Conservation (phyloP, 2,113 vertebrate species). For the Trichechus manatus region DNA sequence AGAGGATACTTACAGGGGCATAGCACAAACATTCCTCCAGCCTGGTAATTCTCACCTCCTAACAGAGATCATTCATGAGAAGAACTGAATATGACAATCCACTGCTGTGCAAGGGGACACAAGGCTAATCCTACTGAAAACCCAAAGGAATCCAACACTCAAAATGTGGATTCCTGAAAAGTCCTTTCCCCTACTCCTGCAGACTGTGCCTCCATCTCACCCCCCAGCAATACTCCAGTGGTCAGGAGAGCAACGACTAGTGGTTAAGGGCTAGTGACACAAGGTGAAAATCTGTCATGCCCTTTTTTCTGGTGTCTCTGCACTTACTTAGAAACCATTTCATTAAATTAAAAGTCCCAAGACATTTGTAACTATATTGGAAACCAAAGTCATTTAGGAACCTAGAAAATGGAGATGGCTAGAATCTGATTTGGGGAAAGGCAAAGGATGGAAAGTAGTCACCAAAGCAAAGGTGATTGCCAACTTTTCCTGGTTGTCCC, state of each 20-base stretch:
- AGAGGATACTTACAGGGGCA: background rate
- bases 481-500: background rate
- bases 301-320: conserved; percentile 50
- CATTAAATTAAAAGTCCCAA: conserved; percentile 63
- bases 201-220: background rate
- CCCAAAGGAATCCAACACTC: background rate
- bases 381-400: conserved; percentile 77
- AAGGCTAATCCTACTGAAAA: conserved; percentile 14
- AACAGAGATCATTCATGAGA: background rate
- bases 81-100: conserved; percentile 26
- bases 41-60: background rate
- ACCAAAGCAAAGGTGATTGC: background rate
- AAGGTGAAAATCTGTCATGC: conserved; percentile 64
- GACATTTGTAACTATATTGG: conserved; percentile 69
- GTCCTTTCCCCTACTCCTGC: background rate
- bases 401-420: background rate
- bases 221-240: background rate
- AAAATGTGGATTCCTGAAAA: background rate
- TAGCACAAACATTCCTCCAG: background rate
- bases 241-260: background rate
- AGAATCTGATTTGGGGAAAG: conserved; percentile 22
- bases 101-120: conserved; percentile 14
- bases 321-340: conserved; percentile 79
- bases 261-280: conserved; percentile 32
- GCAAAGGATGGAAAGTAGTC: background rate